Evolutionary conservation across 53 echinoderm and acorn worm species (phyloP), one percentile per base, ranked within the genome.

Genomic region (Luidia sarsii): DNA sequence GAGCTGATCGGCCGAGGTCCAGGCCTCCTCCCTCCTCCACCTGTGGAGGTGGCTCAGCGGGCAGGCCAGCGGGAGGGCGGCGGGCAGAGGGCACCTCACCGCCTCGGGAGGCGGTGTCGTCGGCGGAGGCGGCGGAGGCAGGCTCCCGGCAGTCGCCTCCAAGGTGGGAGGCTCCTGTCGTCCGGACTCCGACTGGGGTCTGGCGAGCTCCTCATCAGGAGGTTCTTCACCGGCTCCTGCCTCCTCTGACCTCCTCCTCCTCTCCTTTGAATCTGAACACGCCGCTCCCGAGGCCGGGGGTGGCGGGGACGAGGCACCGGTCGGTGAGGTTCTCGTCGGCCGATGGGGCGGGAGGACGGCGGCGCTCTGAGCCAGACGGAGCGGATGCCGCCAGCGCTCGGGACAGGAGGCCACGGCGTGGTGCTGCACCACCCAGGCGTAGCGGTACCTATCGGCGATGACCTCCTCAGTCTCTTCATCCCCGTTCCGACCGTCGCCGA

Each of bases 391-490:
- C 93, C 90, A 93, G 38, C 37, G 57, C 19, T 60, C 39, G 0
- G 90, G 90, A 48, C 87, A 90, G 3, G 83, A 81, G 21, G 73
- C 77, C 16, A 93, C 90, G 16, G 90, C 67, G 57, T 87, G 67
- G 21, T 87, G 87, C 48, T 93, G 90, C 4, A 90, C 41, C 0
- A 90, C 87, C 93, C 93, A 89, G 3, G 81, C 80, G 62, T 89
- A 93, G 34, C 32, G 31, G 10, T 34, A 32, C 28, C 48, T 77
- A 28, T 60, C 19, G 48, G 61, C 75, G 30, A 57, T 43, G 1
- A 59, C 7, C 21, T 75, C 61, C 31, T 77, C 62, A 15, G 38
- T 55, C 27, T 56, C 21, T 69, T 16, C 36, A 35, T 32, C 31
- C 5, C 18, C 3, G 4, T 0, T 0, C 31, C 6, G 3, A 9